Evolutionary conservation across 2,113 vertebrate genomes (phyloP).

Genomic region (Sebastes fasciatus): DNA sequence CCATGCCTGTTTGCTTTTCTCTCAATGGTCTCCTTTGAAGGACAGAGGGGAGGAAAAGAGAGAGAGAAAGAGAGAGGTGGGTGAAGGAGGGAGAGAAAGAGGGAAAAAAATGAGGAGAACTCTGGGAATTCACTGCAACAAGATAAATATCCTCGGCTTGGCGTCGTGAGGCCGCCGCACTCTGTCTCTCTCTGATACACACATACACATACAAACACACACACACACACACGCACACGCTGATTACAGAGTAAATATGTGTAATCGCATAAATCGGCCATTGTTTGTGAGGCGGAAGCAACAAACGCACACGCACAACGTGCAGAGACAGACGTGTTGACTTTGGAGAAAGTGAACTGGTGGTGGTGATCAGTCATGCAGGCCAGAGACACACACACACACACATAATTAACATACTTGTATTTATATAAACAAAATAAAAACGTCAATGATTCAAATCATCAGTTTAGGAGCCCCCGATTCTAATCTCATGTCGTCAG

Average conservation of each 20-base stretch:
- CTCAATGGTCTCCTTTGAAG: constrained; percentile 83
- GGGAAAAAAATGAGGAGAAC: constrained; percentile 56
- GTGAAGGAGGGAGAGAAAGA: constrained; percentile 28
- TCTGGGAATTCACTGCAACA: constrained; percentile 80
- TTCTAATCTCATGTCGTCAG: too few species aligned
- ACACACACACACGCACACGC: constrained; percentile 39
- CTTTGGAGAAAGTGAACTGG: constrained; percentile 68
- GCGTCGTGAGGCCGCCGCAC: constrained; percentile 66
- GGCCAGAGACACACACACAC: not conserved
- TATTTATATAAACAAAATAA: not conserved
- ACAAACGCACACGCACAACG: constrained; percentile 33
- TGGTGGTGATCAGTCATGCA: constrained; percentile 68
- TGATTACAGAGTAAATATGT: not conserved
- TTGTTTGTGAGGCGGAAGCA: constrained; percentile 69
- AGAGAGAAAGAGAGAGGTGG: constrained; percentile 39
- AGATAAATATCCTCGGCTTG: constrained; percentile 82
- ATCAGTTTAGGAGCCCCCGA: too few species aligned
- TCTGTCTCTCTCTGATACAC: constrained; percentile 32
- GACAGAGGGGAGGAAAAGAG: constrained; percentile 34
- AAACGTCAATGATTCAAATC: too few species aligned
- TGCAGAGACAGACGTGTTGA: constrained; percentile 70
- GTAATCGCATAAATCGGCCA: constrained; percentile 61
- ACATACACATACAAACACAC: constrained; percentile 36
- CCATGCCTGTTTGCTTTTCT: constrained; percentile 78
- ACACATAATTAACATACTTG: not conserved